Evolutionary conservation across 2,797 vertebrate species (phyloP).

Genomic region (Poeciliopsis presidionis): DNA sequence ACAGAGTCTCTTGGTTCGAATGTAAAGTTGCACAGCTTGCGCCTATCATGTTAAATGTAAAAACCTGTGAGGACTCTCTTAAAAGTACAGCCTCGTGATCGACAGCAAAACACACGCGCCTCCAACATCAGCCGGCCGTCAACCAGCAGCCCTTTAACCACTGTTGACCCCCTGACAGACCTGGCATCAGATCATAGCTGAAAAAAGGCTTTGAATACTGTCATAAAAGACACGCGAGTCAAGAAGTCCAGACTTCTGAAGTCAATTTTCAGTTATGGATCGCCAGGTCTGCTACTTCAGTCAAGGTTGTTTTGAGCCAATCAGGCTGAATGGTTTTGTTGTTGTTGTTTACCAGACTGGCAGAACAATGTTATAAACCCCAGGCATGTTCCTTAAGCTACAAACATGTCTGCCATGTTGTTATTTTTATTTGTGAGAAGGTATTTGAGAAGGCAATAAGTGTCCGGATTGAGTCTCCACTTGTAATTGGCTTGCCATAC

Average conservation of each 20-base stretch:
- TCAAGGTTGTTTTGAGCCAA: constrained; percentile 71
- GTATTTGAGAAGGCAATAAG: constrained; percentile 80
- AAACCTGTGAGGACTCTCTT: constrained; percentile 75
- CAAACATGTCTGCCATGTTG: constrained; percentile 53
- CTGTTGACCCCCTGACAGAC: constrained; percentile 61
- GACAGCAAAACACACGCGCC: constrained; percentile 59
- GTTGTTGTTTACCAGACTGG: constrained; percentile 61
- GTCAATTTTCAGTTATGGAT: constrained; percentile 50
- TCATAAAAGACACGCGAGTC: constrained; percentile 16
- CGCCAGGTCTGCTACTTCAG: constrained; percentile 66
- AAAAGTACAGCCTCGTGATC: constrained; percentile 61
- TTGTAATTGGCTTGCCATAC: constrained; percentile 86
- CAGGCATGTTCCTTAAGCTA: constrained; percentile 37
- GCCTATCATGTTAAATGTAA: constrained; percentile 84
- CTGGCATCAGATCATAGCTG: constrained; percentile 48
- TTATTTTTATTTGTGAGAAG: constrained; percentile 66
- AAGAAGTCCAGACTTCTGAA: constrained; percentile 40
- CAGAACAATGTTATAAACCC: constrained; percentile 56
- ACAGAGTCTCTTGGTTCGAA: constrained; percentile 99
- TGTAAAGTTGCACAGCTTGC: constrained; percentile 99
- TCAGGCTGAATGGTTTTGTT: constrained; percentile 69
- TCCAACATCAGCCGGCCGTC: constrained; percentile 39
- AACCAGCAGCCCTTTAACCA: constrained; percentile 60
- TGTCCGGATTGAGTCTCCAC: constrained; percentile 83
- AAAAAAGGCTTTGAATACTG: constrained; percentile 52